Evolutionary conservation across 2,113 vertebrate genomes (phyloP).

Genomic region (Lophura nycthemera): DNA sequence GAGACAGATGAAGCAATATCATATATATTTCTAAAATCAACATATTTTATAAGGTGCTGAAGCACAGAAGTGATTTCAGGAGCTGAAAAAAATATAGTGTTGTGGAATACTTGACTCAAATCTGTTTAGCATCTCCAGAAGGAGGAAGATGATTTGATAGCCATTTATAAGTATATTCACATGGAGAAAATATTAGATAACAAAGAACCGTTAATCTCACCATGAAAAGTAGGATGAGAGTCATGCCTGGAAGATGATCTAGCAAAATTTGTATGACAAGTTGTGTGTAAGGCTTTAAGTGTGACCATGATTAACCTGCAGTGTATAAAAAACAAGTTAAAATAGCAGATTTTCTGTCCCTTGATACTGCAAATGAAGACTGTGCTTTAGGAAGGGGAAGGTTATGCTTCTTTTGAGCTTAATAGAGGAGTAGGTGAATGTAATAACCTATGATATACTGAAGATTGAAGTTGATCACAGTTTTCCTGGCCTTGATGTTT

Average conservation of each 20-base stretch:
- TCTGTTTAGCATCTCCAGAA: not conserved
- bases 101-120: not conserved
- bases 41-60: not conserved
- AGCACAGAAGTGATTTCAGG: not conserved
- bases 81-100: not conserved
- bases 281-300: not conserved
- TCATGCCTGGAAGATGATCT: not conserved
- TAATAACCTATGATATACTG: slow-evolving; percentile 22
- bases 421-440: slow-evolving; percentile 27
- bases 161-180: not conserved
- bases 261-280: not conserved
- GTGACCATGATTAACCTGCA: not conserved
- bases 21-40: not conserved
- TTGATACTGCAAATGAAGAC: not conserved
- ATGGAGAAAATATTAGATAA: not conserved
- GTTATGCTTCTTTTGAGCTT: slow-evolving; percentile 39
- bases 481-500: slow-evolving; percentile 41
- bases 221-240: rapidly evolving
- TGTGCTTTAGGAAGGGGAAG: not conserved
- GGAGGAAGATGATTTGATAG: not conserved
- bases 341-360: not conserved
- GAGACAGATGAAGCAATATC: not conserved
- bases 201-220: not conserved
- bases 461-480: slow-evolving; percentile 18
- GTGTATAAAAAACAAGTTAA: not conserved